Evolutionary conservation across 2,888 invertebrate genomes (phyloP), one percentile per base, ranked within the genome.

Genomic region (Ptychoptera albimana): DNA sequence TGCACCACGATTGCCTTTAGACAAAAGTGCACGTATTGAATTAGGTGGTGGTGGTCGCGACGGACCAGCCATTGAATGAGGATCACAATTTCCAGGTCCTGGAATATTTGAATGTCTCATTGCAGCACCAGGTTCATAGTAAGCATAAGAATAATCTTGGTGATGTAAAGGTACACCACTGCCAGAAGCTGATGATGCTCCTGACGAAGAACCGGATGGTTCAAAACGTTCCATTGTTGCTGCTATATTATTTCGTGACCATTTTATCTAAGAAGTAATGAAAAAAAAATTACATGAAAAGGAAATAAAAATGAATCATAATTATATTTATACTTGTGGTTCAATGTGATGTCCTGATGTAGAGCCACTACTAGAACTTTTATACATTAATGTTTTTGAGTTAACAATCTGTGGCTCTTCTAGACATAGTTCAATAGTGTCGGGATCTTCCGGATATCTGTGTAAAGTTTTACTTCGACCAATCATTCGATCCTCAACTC

Each of bases 71-170:
- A 47, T 45, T 48, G 55, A 49, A 50, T 70, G 68, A 12, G 29
- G 35, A 12, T 13, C 15, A 12, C 16, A 42, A 12, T 34, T 42
- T 12, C 34, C 42, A 34, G 75, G 75, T 63, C 73, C 72, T 34
- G 82, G 79, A 56, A 79, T 72, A 56, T 80, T 75, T 45, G 77
- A 75, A 53, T 74, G 73, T 45, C 70, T 66, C 53, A 72, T 72
- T 47, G 72, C 71, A 8, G 74, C 73, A 2, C 77, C 77, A 0
- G 77, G 75, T 57, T 83, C 83, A 60, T 85, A 84, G 60, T 86
- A 86, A 14, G 85, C 85, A 61, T 86, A 86, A 11, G 84, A 82
- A 64, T 86, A 86, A 58, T 84, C 85, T 47, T 65, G 65, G 44
- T 58, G 53, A 51, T 67, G 67, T 40, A 61, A 46, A 51, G 51